phyloP scores from a whole-genome alignment of 2,113 vertebrate genomes.

The Heloderma charlesbogerti region DNA sequence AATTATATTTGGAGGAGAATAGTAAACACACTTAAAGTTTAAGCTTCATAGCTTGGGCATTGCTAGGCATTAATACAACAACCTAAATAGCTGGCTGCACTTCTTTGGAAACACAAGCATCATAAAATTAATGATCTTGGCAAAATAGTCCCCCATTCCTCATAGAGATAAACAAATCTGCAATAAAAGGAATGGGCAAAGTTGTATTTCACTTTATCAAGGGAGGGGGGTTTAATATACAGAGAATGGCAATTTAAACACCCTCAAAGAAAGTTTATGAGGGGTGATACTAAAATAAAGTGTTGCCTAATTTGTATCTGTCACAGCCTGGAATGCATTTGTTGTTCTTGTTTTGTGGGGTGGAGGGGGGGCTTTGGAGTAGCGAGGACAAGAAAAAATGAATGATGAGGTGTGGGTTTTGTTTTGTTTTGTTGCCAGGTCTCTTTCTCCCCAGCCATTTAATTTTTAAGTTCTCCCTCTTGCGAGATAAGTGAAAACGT shows the following conservation, averaged over 20 bases:
- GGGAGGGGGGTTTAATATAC: not conserved
- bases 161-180: slow-evolving; percentile 59
- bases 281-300: slow-evolving; percentile 44
- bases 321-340: slow-evolving; percentile 27
- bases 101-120: slow-evolving; percentile 55
- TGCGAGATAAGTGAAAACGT: slow-evolving; percentile 22
- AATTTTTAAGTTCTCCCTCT: slow-evolving; percentile 16
- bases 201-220: slow-evolving; percentile 7
- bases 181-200: slow-evolving; percentile 31
- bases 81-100: slow-evolving; percentile 47
- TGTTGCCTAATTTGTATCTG: slow-evolving; percentile 29
- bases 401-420: not conserved
- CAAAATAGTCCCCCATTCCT: slow-evolving; percentile 49
- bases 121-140: slow-evolving; percentile 72
- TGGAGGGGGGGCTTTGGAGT: not conserved
- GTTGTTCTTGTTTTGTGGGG: slow-evolving; percentile 15
- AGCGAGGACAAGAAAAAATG: not conserved
- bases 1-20: slow-evolving; percentile 52
- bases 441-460: not conserved
- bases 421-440: not conserved
- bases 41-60: slow-evolving; percentile 58
- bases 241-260: slow-evolving; percentile 30
- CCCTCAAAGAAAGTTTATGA: slow-evolving; percentile 37
- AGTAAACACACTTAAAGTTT: slow-evolving; percentile 60
- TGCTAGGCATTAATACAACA: slow-evolving; percentile 57